Conservation (phyloP, 2,888 invertebrate species). For the Hydriomena furcata region DNA sequence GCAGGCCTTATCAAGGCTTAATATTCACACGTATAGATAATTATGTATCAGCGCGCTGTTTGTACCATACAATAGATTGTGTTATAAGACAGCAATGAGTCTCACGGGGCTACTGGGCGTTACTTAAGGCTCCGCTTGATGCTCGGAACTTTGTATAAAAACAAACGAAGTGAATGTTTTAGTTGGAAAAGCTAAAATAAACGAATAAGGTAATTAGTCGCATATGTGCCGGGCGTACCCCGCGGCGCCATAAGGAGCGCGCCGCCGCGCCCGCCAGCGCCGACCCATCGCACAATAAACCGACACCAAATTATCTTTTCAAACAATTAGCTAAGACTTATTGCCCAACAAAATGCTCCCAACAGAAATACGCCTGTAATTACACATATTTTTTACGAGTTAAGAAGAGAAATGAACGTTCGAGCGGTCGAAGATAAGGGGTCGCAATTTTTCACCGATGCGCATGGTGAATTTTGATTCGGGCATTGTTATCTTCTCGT, state of each 20-base stretch:
- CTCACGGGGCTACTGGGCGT: not conserved
- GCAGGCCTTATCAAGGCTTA: no score
- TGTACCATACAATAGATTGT: constrained; percentile 1
- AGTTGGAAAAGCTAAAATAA: constrained; percentile 31
- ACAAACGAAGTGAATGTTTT: constrained; percentile 20
- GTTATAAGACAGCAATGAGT: constrained; percentile 4
- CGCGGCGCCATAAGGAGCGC: constrained; percentile 60
- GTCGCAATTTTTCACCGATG: constrained; percentile 39
- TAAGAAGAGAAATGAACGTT: constrained; percentile 36
- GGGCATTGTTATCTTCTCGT: constrained; percentile 45
- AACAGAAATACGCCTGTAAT: constrained; percentile 51
- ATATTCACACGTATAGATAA: not conserved
- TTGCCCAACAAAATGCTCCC: constrained; percentile 54
- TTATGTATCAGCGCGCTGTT: not conserved
- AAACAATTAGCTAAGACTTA: constrained; percentile 73
- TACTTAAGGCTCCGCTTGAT: constrained; percentile 5
- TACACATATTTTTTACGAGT: constrained; percentile 48
- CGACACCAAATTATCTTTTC: constrained; percentile 75
- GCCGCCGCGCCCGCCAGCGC: constrained; percentile 58
- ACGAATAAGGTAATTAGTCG: constrained; percentile 57
- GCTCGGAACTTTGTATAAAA: constrained; percentile 4
- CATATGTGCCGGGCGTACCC: constrained; percentile 58
- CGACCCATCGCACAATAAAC: constrained; percentile 65
- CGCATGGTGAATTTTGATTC: constrained; percentile 41
- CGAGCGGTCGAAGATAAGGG: constrained; percentile 35